Percentiles rank a stretch among this genome's conserved stretches.
Evolutionary conservation across 2,888 invertebrate genomes (phyloP).

Genomic region (Drosophila cognata): DNA sequence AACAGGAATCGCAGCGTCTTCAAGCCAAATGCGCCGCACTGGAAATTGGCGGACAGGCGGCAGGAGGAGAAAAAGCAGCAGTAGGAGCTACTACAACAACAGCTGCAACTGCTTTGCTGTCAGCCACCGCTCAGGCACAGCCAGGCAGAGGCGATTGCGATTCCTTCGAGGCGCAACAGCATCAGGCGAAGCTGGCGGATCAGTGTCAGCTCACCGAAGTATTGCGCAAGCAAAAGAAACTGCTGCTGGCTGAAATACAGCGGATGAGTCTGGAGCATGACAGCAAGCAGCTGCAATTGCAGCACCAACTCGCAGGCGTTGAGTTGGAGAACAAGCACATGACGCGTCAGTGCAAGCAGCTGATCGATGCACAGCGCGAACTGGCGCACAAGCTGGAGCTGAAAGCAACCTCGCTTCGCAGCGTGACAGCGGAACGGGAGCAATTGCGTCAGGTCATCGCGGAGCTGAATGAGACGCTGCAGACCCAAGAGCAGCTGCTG

Average conservation of each 20-base stretch:
- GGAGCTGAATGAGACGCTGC: constrained; percentile 67
- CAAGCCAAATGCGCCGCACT: constrained; percentile 74
- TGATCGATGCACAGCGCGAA: constrained; percentile 69
- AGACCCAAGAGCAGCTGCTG: constrained; percentile 64
- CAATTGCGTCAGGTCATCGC: constrained; percentile 69
- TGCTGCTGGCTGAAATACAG: constrained; percentile 78
- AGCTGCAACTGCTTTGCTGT: too few relatives aligned
- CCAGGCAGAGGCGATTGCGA: not conserved
- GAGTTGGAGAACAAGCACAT: constrained; percentile 82
- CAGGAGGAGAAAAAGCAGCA: not conserved
- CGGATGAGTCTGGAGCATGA: constrained; percentile 76
- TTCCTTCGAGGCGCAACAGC: constrained; percentile 77
- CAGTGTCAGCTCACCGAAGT: constrained; percentile 81
- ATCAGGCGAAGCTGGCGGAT: constrained; percentile 71
- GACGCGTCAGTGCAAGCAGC: constrained; percentile 76
- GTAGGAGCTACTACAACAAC: not conserved
- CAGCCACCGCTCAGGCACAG: not conserved
- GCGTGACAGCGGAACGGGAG: constrained; percentile 61
- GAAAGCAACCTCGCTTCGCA: constrained; percentile 50
- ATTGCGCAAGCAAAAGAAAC: constrained; percentile 82
- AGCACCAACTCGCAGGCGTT: constrained; percentile 72
- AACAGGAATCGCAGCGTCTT: constrained; percentile 78
- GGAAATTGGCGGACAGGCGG: constrained; percentile 61
- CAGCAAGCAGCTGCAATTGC: constrained; percentile 72
- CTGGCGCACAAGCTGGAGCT: constrained; percentile 65